phyloP scores from a whole-genome alignment of 2,888 invertebrate species.

The Ormyrus rosae region DNA sequence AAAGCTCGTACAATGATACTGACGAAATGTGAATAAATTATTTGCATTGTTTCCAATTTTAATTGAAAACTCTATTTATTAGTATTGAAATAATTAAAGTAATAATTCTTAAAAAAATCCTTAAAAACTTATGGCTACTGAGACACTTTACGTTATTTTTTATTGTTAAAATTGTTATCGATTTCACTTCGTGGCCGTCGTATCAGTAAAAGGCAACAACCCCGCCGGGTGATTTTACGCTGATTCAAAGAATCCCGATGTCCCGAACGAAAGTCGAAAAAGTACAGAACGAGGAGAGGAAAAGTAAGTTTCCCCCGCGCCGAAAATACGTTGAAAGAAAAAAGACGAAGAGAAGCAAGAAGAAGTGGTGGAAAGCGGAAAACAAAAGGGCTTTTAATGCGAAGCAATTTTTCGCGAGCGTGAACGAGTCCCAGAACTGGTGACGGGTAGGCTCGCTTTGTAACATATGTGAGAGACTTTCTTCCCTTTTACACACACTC shows the following conservation, averaged over 20 bases:
- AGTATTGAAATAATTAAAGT: no score
- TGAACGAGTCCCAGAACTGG: background rate
- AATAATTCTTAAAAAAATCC: background rate
- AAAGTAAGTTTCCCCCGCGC: no score
- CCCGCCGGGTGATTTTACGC: conserved; percentile 6
- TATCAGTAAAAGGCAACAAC: conserved; percentile 15
- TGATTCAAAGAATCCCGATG: conserved; percentile 23
- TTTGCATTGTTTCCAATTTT: background rate
- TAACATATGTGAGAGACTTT: conserved; percentile 6
- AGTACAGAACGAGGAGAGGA: background rate
- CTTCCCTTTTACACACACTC: no score
- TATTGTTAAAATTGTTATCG: background rate
- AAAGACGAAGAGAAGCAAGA: background rate
- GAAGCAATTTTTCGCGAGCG: conserved; percentile 47
- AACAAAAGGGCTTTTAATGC: conserved; percentile 52
- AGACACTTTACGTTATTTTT: background rate
- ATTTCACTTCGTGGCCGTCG: background rate
- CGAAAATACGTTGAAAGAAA: background rate
- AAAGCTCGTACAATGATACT: conserved; percentile 16
- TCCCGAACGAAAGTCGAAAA: conserved; percentile 23
- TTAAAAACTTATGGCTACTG: background rate
- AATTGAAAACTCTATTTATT: no score
- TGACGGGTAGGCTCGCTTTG: background rate
- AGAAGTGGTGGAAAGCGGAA: conserved; percentile 25
- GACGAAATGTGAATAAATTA: conserved; percentile 15